Conservation (phyloP, 2,113 vertebrate genomes). For the Tachysurus vachellii region DNA sequence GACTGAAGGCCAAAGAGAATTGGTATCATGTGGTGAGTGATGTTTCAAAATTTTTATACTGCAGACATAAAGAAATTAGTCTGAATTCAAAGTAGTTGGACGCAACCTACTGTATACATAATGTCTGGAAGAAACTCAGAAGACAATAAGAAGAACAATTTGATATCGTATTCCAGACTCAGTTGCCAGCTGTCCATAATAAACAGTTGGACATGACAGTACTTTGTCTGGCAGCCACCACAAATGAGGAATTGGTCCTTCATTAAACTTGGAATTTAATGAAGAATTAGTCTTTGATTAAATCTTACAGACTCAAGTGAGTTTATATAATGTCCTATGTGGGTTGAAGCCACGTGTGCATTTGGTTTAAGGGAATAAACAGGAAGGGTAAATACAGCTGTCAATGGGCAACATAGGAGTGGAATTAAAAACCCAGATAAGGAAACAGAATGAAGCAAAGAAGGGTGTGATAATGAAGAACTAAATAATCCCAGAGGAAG, state of each 20-base stretch:
- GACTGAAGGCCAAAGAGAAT: neutral
- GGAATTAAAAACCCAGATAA: neutral
- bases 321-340: neutral
- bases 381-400: conserved; percentile 3
- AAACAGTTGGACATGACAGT: conserved; percentile 9
- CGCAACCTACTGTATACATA: neutral
- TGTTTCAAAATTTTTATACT: neutral
- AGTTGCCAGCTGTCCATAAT: neutral
- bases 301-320: neutral
- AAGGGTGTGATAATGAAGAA: conserved; percentile 17
- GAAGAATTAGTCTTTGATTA: neutral
- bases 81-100: neutral
- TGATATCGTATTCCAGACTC: neutral
- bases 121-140: neutral
- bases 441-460: neutral
- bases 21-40: neutral
- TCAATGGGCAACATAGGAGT: conserved; percentile 28
- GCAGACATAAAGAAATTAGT: neutral
- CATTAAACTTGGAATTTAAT: conserved; percentile 11
- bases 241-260: conserved; percentile 11
- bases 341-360: neutral
- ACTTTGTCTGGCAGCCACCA: neutral
- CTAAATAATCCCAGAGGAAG: conserved; percentile 12
- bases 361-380: conserved; percentile 1
- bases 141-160: neutral